Percentiles rank a stretch among this genome's conserved stretches.
These are phyloP conservation scores for Drosophila leonis DNA, from an alignment of 2,888 invertebrate genomes.

Conservation along the genomic window DNA sequence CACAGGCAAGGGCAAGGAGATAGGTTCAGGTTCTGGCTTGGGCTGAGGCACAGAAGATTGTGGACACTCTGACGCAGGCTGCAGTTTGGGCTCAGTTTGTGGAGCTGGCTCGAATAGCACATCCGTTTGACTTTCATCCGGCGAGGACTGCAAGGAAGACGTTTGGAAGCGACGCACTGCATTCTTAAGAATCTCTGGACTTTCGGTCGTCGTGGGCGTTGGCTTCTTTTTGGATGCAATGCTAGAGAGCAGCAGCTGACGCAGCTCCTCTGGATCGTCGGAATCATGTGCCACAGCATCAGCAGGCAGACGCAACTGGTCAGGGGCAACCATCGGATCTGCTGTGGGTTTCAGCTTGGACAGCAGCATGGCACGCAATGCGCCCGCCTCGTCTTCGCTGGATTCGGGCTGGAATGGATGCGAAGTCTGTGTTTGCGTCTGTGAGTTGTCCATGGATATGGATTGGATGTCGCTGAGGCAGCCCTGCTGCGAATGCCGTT, in stretches of 20 bases:
- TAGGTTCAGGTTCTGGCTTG: neutral
- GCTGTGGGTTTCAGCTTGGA: constrained; percentile 65
- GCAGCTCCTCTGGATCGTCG: constrained; percentile 70
- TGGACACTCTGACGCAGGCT: neutral
- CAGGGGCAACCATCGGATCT: neutral
- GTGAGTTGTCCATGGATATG: constrained; percentile 70
- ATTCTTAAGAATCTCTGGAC: constrained; percentile 82
- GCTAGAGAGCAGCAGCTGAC: constrained; percentile 72
- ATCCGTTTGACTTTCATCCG: neutral
- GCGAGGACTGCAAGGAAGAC: constrained; percentile 12
- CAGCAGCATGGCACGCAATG: constrained; percentile 81
- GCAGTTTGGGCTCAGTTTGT: neutral
- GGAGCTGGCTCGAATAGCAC: neutral
- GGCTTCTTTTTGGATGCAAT: constrained; percentile 66
- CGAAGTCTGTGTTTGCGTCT: constrained; percentile 28
- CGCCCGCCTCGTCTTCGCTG: constrained; percentile 80
- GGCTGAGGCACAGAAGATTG: neutral
- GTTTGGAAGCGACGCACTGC: constrained; percentile 81
- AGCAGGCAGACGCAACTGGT: neutral
- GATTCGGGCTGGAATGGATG: constrained; percentile 34
- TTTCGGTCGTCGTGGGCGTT: neutral
- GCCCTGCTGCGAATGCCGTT: constrained; percentile 48
- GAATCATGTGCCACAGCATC: constrained; percentile 27
- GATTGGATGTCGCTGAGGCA: constrained; percentile 64
- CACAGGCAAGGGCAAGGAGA: neutral